A percentile compares a stretch with the other conserved stretches of the same genome.
These are phyloP conservation scores for Romanomermis culicivorax DNA, from an alignment of 2,888 invertebrate species.

Conservation along the genomic window DNA sequence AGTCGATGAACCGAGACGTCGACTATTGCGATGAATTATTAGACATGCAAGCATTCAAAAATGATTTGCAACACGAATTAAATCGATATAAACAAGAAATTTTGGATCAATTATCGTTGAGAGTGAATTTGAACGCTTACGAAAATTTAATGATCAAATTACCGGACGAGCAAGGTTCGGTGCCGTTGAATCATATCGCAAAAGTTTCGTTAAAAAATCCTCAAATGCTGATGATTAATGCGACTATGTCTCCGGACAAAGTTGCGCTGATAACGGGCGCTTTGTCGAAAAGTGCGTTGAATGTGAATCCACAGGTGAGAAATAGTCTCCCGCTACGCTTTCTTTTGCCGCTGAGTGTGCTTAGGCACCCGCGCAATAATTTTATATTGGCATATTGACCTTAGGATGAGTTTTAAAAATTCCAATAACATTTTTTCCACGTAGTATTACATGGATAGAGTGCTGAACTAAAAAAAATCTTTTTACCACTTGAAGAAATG, in stretches of 20 bases:
- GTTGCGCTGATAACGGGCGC: background rate
- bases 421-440: too few species aligned
- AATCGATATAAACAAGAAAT: background rate
- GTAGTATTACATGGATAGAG: too few species aligned
- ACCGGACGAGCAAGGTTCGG: background rate
- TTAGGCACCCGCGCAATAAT: too few species aligned
- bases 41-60: background rate
- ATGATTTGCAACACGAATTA: background rate
- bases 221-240: conserved; percentile 20
- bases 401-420: too few species aligned
- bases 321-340: too few species aligned
- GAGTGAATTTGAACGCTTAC: background rate
- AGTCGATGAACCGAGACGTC: too few species aligned
- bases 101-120: background rate
- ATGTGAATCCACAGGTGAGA: conserved; percentile 21
- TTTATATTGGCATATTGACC: too few species aligned
- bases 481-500: too few species aligned
- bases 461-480: too few species aligned
- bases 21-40: too few species aligned
- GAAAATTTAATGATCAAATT: background rate
- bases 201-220: conserved; percentile 19
- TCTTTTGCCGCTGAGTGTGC: too few species aligned
- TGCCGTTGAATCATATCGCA: conserved; percentile 16
- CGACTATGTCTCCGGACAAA: background rate
- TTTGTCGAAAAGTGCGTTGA: conserved; percentile 15